These are phyloP conservation scores for Lepisosteus osseus DNA, from an alignment of 2,113 vertebrate genomes.

Conservation along the genomic window DNA sequence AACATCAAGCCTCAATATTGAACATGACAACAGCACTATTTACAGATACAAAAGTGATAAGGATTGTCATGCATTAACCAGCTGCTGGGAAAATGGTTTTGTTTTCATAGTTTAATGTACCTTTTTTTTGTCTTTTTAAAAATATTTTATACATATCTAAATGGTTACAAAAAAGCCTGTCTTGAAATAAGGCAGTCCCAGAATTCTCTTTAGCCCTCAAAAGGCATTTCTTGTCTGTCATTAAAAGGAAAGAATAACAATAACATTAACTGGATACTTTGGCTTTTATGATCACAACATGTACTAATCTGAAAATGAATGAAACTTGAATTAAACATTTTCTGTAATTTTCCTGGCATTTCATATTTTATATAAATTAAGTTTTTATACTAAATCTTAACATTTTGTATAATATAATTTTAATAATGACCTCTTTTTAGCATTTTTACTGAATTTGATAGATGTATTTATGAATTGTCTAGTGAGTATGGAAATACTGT, in stretches of 20 bases:
- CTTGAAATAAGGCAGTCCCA: background rate
- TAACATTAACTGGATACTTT: background rate
- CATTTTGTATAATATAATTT: too few species aligned
- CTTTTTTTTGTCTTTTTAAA: background rate
- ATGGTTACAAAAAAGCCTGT: background rate
- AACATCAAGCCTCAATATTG: too few species aligned
- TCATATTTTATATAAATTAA: too few species aligned
- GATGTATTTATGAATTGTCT: too few species aligned
- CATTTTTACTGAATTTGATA: too few species aligned
- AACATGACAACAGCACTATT: conserved; percentile 7
- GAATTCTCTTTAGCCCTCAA: background rate
- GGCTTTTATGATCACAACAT: background rate
- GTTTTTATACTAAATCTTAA: too few species aligned
- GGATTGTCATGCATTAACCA: conserved; percentile 66
- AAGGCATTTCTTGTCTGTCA: background rate
- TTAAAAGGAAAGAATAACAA: background rate
- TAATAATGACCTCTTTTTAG: too few species aligned
- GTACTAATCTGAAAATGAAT: too few species aligned
- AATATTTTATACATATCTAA: background rate
- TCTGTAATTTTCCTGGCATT: too few species aligned
- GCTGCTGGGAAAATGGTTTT: conserved; percentile 46
- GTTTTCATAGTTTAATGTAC: conserved; percentile 33
- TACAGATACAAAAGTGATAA: conserved; percentile 43
- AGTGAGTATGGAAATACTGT: too few species aligned
- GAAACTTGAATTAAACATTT: too few species aligned